Conservation (phyloP, 2,113 vertebrate genomes). For the Siniperca knerii region DNA sequence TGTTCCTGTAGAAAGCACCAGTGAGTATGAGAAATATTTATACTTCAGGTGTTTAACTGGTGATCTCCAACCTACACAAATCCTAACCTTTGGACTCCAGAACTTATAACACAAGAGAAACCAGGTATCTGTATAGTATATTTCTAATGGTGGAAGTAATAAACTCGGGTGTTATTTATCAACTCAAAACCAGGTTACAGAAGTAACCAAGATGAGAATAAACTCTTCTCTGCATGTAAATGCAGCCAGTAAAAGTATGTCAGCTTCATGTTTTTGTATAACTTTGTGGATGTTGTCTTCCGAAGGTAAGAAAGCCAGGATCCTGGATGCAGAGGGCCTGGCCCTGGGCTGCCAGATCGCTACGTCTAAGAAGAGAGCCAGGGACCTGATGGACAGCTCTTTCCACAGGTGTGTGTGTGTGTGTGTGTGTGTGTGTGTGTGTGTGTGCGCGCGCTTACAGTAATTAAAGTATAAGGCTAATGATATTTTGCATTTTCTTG, state of each 20-base stretch:
- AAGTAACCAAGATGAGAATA: neutral
- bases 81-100: neutral
- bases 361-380: constrained; percentile 89
- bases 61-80: neutral
- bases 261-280: neutral
- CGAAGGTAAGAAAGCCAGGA: constrained; percentile 87
- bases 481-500: neutral
- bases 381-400: constrained; percentile 91
- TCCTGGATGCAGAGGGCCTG: constrained; percentile 92
- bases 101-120: neutral
- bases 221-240: neutral
- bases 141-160: neutral
- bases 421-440: neutral
- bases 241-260: neutral
- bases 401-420: constrained; percentile 88
- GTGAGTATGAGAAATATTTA: constrained; percentile 81
- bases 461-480: neutral
- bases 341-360: constrained; percentile 91
- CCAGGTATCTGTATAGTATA: neutral
- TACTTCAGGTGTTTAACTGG: neutral
- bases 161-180: neutral
- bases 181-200: neutral
- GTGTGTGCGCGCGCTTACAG: neutral
- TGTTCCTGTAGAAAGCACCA: constrained; percentile 91
- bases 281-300: neutral